Base-by-base conservation (phyloP, 2,113 vertebrate genomes). In the Agelaius phoeniceus region DNA sequence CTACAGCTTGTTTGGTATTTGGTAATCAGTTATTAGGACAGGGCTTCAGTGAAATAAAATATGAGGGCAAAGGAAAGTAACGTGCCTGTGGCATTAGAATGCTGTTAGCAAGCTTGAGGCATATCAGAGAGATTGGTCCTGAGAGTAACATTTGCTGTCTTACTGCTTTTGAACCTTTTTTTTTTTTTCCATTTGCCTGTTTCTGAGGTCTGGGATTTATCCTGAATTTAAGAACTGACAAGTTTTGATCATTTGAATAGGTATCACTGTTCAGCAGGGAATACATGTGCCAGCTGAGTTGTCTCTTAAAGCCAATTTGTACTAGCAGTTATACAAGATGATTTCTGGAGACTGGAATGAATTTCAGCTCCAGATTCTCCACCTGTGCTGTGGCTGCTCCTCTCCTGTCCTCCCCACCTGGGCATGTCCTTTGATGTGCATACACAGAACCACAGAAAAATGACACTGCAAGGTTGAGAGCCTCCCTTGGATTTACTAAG, bases 181-280 rank as follows among this genome's bases (percentile, higher is more conserved):
- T 33, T 90, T 88, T 88, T 63, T 83, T 86, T 87, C 15, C 82
- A 84, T 97, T 97, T 96, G 48, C 86, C 85, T 96, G 49, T 97
- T 95, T 97, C 94, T 94, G 77, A 97, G 95, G 94, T 81, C 96
- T 98, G 94, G 90, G 96, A 98, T 96, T 97, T 97, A 95, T 96
- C 91, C 81, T 96, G 95, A 97, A 92, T 98, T 98, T 96, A 93
- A 97, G 96, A 97, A 95, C 52, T 94, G 94, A 85, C 92, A 95
- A 92, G 86, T 98, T 98, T 98, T 98, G 96, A 98, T 98, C 96
- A 97, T 97, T 97, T 97, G 94, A 97, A 96, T 98, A 97, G 96
- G 94, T 97, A 97, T 97, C 96, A 78, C 72, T 73, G 84, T 97
- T 97, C 97, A 97, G 74, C 21, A 3, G 98, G 97, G 97, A 98